A percentile compares a stretch with the other conserved stretches of the same genome.
phyloP scores from a whole-genome alignment of 1,140 invertebrate genomes.

The Metopolophium dirhodum region DNA sequence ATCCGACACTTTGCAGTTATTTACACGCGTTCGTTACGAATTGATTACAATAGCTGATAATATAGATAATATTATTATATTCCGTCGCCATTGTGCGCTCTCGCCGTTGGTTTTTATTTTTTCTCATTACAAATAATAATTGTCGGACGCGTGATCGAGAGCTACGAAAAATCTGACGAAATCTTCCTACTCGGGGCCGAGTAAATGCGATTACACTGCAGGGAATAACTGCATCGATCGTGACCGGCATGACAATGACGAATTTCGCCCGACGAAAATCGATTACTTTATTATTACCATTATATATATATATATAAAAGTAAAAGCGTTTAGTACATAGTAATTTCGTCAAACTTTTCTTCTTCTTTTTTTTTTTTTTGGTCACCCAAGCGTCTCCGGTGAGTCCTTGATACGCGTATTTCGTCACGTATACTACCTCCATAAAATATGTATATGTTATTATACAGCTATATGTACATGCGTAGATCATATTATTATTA shows the following conservation, averaged over 20 bases:
- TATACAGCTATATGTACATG: neutral
- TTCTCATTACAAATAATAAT: neutral
- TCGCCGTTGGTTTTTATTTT: neutral
- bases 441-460: neutral
- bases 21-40: neutral
- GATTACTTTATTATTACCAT: neutral
- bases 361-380: neutral
- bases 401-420: neutral
- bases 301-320: neutral
- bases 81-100: neutral
- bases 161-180: neutral
- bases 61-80: neutral
- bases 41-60: neutral
- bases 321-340: neutral
- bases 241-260: neutral
- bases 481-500: neutral
- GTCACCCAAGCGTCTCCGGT: neutral
- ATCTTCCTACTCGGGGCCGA: neutral
- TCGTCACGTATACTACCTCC: neutral
- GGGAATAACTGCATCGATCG: neutral
- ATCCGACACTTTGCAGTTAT: neutral
- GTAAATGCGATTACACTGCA: neutral
- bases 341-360: neutral
- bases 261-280: neutral
- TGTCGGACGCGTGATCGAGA: neutral